Base-by-base conservation (phyloP, 2,888 invertebrate genomes). In the Pollenia angustigena region DNA sequence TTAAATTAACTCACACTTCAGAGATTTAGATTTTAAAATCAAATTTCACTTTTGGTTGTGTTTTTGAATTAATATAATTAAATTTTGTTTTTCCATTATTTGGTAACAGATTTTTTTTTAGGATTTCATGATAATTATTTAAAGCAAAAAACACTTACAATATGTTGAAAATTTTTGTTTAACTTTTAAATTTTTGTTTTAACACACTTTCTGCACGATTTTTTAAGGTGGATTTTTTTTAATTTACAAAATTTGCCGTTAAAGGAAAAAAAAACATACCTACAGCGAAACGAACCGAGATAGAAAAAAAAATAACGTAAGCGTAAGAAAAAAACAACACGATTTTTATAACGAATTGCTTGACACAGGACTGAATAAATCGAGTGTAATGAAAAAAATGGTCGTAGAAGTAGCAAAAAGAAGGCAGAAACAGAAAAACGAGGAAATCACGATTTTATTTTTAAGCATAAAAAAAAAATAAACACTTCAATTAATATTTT, bases 391-490 rank as follows among this genome's bases (percentile, higher is more conserved):
- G 14, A 58, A 56, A 64, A 71, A 68, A 48, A 50, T 72, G 54
- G 56, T 62, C 50, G 66, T 72, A 74, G 54, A 48, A 68, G 42
- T 44, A 48, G 64, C 32, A 52, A 52, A 32, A 72, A 50, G 46
- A 60, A 71, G 79, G 60, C 58, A 69, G 60, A 69, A 60, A 42
- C 40, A 50, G n/a, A 72, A 71, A 69, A 60, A 81, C 74, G 76
- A 80, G 75, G 79, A 80, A 87, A 86, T 58, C 74, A 86, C 69
- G 83, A 79, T 76, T 76, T 78, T 72, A 23, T 56, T 75, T 52
- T 79, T 74, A 23, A 66, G 64, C 40, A 60, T 60, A 42, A 50
- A 84, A 78, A 50, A 84, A 78, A 54, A 58, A 18, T 50, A 69
- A 52, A 75, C 66, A 74, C 66, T 74, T 52, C 10, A 58, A 58